Base-by-base conservation (phyloP, 2,888 invertebrate species). In the Sussaba pulchella region DNA sequence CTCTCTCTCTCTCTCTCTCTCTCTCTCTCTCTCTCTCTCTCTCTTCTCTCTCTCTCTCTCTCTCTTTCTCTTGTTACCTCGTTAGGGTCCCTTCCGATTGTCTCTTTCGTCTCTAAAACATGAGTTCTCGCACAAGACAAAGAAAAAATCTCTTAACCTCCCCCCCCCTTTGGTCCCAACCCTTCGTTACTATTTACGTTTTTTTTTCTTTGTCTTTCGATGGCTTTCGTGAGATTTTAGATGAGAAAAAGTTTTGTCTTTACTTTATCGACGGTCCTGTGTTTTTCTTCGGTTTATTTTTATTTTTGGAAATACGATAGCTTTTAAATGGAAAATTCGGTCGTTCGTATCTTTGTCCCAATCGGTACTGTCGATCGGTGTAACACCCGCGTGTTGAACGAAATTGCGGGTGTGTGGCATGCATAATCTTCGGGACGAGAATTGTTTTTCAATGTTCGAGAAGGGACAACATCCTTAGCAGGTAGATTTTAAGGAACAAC, bases 81-180 rank as follows among this genome's bases (percentile, higher is more conserved):
- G 69, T 77, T 77, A 77, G n/a, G n/a, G 81, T 81, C 69, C 63
- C 73, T 54, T n/a, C 26, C 59, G 73, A 54, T 77, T 81, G 64
- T 64, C 57, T 77, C 43, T 81, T 69, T 41, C 39, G 14, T 54
- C 26, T 26, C 43, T n/a, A 70, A 70, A 70, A 70, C 69, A 70
- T 57, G 45, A 67, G 39, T 67, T 52, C 19, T 43, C 3, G 57
- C 2, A 31, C 31, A 31, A 31, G 6, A 31, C 31, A 31, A 31
- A 31, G 6, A 31, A 31, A 31, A 31, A 31, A n/a, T n/a, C n/a
- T n/a, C 31, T 2, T 31, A 31, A 31, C 2, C 31, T 6, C 31
- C 6, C 6, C 2, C 31, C 31, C 31, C 2, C 6, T 6, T 31
- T 6, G 31, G 6, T 6, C 31, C 31, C 2, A 36, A 19, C 36